Base-by-base conservation (phyloP, 2,797 vertebrate species). In the Schizothorax lantsangensis region DNA sequence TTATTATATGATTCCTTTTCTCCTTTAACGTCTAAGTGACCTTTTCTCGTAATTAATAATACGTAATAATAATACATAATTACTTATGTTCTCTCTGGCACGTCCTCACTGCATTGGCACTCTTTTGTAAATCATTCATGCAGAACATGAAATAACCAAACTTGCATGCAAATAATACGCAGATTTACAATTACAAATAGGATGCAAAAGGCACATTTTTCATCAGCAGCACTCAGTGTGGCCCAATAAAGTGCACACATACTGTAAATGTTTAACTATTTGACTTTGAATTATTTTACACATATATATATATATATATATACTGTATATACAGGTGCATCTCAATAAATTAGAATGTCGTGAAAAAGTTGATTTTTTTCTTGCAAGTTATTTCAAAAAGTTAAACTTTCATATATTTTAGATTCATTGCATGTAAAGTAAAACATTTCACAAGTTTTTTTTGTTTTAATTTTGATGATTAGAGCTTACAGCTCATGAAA, bases 111-210 rank as follows among this genome's bases (percentile, higher is more conserved):
- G 21, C 9, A 17, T 1, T n/a, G 47, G 26, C 9, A 36, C 59
- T 49, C 40, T n/a, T 80, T 81, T 68, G 72, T 57, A 75, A 78
- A 75, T 33, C 40, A 74, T 85, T 78, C n/a, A 84, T 1, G 21
- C 33, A 23, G 7, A 69, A 64, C 47, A 26, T 38, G 8, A 54
- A 15, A 43, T 57, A 66, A 40, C 36, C 71, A 71, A 79, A 74
- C 43, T 10, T 59, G 23, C 12, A 89, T 82, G 72, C 43, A 88
- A 84, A 86, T 84, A n/a, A 47, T 21, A 84, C 26, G 69, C 52
- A 88, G 72, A 81, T 88, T 47, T 79, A 62, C 79, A 64, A 57
- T 82, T 88, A 87, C 83, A 91, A 89, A 91, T 79, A 33, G 19
- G 40, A 83, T 84, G 86, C 36, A 88, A 88, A 84, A 38, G 11